A percentile compares a stretch with the other conserved stretches of the same genome.
Evolutionary conservation across 2,797 vertebrate genomes (phyloP).

Genomic region (Cottoperca gobio): DNA sequence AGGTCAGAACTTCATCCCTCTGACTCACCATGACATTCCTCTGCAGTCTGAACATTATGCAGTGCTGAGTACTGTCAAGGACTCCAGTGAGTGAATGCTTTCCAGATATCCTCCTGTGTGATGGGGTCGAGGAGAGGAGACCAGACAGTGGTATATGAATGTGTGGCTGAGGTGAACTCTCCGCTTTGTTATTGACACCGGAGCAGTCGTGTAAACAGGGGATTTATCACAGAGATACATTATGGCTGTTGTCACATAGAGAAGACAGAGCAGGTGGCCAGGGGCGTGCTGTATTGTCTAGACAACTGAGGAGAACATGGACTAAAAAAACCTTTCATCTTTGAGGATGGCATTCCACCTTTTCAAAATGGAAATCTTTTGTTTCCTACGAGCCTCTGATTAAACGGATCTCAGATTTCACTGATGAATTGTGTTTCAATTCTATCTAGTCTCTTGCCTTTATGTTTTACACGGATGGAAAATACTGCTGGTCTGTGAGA

Average conservation of each 20-base stretch:
- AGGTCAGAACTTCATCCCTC: slow-evolving; percentile 84
- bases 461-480: slow-evolving; percentile 22
- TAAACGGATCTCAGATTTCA: slow-evolving; percentile 46
- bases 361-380: slow-evolving; percentile 66
- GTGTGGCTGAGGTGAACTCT: slow-evolving; percentile 47
- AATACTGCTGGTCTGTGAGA: slow-evolving; percentile 13
- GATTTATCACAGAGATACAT: slow-evolving; percentile 69
- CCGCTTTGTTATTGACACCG: slow-evolving; percentile 54
- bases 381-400: slow-evolving; percentile 47
- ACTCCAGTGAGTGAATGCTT: slow-evolving; percentile 71
- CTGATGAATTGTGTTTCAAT: slow-evolving; percentile 13
- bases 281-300: slow-evolving; percentile 72
- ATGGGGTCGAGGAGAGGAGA: slow-evolving; percentile 50
- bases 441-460: not conserved
- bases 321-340: slow-evolving; percentile 74
- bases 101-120: slow-evolving; percentile 74
- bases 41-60: slow-evolving; percentile 75
- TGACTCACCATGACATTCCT: slow-evolving; percentile 83
- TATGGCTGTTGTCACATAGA: slow-evolving; percentile 71
- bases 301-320: slow-evolving; percentile 67
- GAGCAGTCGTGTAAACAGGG: slow-evolving; percentile 72
- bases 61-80: slow-evolving; percentile 74
- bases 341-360: slow-evolving; percentile 57
- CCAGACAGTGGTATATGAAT: slow-evolving; percentile 49
- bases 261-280: slow-evolving; percentile 78